Evolutionary conservation across 2,797 vertebrate genomes (phyloP), one percentile per base, ranked within the genome.

Genomic region (Tauraco hartlaubi): DNA sequence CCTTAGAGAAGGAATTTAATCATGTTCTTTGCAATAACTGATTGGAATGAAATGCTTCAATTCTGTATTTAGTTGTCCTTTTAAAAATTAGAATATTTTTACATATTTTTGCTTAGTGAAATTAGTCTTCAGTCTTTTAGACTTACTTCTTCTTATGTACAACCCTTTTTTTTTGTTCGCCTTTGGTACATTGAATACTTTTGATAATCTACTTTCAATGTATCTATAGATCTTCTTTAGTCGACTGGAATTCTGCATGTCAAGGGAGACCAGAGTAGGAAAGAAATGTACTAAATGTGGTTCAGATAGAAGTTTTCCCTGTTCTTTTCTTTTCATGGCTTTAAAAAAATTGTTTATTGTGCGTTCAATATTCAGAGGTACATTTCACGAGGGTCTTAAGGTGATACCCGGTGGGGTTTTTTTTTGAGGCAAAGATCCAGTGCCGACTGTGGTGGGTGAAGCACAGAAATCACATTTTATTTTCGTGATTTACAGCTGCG

Each of bases 221-320:
- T 43, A 6, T 3, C 12, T 49, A 3, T 12, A 4, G 22, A 22
- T 58, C 56, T 73, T 35, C 43, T 94, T 79, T 12, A 64, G 49
- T 29, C 3, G 2, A 21, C 39, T 55, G 76, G 15, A 68, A 61
- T 81, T 54, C 54, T 90, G 43, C 19, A 1, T 4, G 15, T 21
- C 26, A 15, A 64, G 25, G 15, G 41, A 83, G 48, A 48, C 11
- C 12, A 31, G 25, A 33, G 23, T 8, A 31, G 19, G 68, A 76
- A 39, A 71, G 31, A 26, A 15, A 7, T 0, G 0, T 52, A 5
- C 29, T 43, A 41, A 72, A 41, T 22, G 23, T 5, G 33, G 13
- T 55, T 91, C 56, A 59, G n/a, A 15, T 61, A 12, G 2, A 33
- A 22, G 6, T 75, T 78, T 73, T 35, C 17, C 29, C 21, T 9